Conservation (phyloP, 1,140 invertebrate genomes). For the Onthophagus taurus region DNA sequence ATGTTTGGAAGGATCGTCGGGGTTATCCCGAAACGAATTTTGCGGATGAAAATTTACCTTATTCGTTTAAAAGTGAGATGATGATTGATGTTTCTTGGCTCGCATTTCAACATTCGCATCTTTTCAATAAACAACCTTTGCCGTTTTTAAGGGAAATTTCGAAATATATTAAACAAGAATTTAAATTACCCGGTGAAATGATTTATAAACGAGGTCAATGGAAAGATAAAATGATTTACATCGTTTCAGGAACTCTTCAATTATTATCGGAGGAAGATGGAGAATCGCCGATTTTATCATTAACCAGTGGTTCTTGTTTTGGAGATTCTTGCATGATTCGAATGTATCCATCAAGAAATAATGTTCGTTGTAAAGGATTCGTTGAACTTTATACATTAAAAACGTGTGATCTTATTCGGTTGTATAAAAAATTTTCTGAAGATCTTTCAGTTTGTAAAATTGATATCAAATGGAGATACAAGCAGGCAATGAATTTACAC, state of each 20-base stretch:
- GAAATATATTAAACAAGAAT: constrained; percentile 33
- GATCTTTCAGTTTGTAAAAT: background rate
- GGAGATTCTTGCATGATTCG: constrained; percentile 1
- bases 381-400: too few species aligned
- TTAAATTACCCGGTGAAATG: constrained; percentile 40
- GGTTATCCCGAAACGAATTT: background rate
- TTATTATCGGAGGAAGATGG: constrained; percentile 36
- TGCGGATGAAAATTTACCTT: background rate
- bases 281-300: constrained; percentile 6
- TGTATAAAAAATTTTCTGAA: constrained; percentile 1
- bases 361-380: constrained; percentile 6
- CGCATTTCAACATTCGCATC: constrained; percentile 28
- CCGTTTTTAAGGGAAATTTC: constrained; percentile 1
- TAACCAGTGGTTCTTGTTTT: constrained; percentile 6
- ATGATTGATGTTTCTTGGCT: background rate
- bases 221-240: constrained; percentile 40
- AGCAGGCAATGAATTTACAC: background rate
- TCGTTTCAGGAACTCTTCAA: constrained; percentile 39
- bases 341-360: background rate
- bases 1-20: constrained; percentile 1
- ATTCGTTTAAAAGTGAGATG: constrained; percentile 4
- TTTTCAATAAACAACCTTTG: background rate
- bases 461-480: background rate
- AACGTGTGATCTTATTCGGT: too few species aligned
- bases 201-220: constrained; percentile 38